phyloP scores from a whole-genome alignment of 2,113 vertebrate genomes.

The Marmota flaviventris region DNA sequence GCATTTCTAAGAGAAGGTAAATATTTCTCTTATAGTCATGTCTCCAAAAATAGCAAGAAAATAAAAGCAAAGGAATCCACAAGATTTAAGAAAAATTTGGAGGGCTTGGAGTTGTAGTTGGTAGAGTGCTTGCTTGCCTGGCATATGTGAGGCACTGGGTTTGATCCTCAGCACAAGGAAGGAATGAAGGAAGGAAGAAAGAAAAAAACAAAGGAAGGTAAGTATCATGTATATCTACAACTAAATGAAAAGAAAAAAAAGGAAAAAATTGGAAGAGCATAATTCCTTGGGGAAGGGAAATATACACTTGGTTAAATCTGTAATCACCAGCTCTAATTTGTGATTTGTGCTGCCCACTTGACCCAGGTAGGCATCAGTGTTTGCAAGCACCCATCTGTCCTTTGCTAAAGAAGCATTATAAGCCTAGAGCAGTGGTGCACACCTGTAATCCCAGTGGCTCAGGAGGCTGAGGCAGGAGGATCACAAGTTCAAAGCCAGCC shows the following conservation, averaged over 20 bases:
- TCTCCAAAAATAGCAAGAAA: slow-evolving; percentile 3
- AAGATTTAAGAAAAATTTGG: slow-evolving; percentile 46
- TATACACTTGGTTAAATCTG: background rate
- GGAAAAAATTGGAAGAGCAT: slow-evolving; percentile 29
- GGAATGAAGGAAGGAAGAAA: too few species aligned
- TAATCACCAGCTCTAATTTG: slow-evolving; percentile 22
- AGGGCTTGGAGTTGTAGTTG: background rate
- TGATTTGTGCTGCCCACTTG: background rate
- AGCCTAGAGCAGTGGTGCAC: rapidly evolving
- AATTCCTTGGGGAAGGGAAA: slow-evolving; percentile 5
- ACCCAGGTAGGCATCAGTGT: background rate
- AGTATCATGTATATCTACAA: too few species aligned
- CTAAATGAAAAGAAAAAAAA: too few species aligned
- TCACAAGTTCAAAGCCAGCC: too few species aligned
- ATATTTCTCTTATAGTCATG: background rate
- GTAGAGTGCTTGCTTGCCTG: too few species aligned
- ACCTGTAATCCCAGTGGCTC: too few species aligned
- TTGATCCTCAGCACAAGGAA: too few species aligned
- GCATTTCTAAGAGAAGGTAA: background rate
- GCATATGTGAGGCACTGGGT: too few species aligned
- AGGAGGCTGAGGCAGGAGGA: too few species aligned
- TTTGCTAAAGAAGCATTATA: background rate
- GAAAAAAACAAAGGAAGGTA: too few species aligned
- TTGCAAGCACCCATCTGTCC: background rate
- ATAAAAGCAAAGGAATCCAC: background rate